Evolutionary conservation across 2,888 invertebrate genomes (phyloP), one percentile per base, ranked within the genome.

Genomic region (Creontiades dilutus): DNA sequence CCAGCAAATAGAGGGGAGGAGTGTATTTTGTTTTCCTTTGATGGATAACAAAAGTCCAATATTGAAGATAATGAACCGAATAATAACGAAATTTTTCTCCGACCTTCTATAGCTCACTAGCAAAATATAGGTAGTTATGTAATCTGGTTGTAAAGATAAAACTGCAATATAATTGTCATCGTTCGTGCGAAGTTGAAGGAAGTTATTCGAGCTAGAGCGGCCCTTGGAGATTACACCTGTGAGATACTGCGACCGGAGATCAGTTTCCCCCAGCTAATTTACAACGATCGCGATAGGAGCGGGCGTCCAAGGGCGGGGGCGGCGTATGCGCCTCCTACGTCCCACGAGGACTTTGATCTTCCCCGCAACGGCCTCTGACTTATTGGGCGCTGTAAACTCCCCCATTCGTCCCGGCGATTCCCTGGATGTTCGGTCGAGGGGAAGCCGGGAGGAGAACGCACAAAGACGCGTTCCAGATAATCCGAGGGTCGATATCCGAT

Each of bases 301-400:
- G 68, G n/a, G 5, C 23, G 11, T n/a, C 68, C 1, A 1, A 11
- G 68, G 19, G 68, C 5, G 68, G 68, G 61, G 61, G 27, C 68
- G 68, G 68, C 23, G 23, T 68, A 68, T 68, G 68, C 68, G 68
- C 27, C 23, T 23, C 68, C 27, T 27, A 7, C 68, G 68, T 68
- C 68, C 68, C 68, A 68, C 68, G 68, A 68, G 68, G 68, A 68
- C 68, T 68, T 68, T 68, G 68, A 68, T 68, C 68, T 68, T 68
- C 68, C 27, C 68, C 68, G 68, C 68, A 68, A 68, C 68, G 68
- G 68, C 19, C 68, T 37, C 37, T 68, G 68, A 68, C 68, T 68
- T 68, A 68, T 68, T 23, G 68, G 68, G 23, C 9, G 27, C 13
- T 68, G 27, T 68, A 23, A 68, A 68, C 68, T 23, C 19, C 68